Evolutionary conservation across 2,888 invertebrate genomes (phyloP), one percentile per base, ranked within the genome.

Genomic region (Athalia cordata): DNA sequence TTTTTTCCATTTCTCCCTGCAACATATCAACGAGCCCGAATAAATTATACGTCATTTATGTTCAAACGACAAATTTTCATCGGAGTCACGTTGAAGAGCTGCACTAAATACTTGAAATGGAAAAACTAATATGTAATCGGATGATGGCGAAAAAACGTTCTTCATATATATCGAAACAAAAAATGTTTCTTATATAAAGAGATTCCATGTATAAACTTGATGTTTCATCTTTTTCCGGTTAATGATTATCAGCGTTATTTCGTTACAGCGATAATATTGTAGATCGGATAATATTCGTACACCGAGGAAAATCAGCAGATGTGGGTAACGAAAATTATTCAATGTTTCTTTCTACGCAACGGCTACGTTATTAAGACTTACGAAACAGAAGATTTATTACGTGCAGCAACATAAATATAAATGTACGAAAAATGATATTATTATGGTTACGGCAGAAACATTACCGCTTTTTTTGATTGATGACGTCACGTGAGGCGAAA

Each of bases 401-500:
- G n/a, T 2, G 11, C n/a, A 68, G 55, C 65, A n/a, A 65, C 4
- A 65, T 47, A 79, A 45, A n/a, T 8, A 50, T 43, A 52, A 0
- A 0, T 3, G 57, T 29, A 74, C 13, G 77, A 52, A 74, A 57
- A 74, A 57, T 29, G 49, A 29, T 61, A 75, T 62, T 11, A 52
- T 66, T 67, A 64, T 50, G n/a, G 75, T 47, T 61, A 47, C 43
- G 76, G 29, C 55, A 75, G 11, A 59, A 80, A 79, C 85, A 86
- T 90, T 92, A 94, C 94, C 94, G 92, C 93, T 94, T 91, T 94
- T 94, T 88, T 91, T 93, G 81, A 93, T 91, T 66, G 93, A 92
- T 82, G 92, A 91, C 77, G 93, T 93, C 50, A 92, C 91, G 85
- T 93, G 92, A 87, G 91, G 92, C 65, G 92, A 90, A 67, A 91